Conservation (phyloP, 2,888 invertebrate species). For the Aleiodes testaceus region DNA sequence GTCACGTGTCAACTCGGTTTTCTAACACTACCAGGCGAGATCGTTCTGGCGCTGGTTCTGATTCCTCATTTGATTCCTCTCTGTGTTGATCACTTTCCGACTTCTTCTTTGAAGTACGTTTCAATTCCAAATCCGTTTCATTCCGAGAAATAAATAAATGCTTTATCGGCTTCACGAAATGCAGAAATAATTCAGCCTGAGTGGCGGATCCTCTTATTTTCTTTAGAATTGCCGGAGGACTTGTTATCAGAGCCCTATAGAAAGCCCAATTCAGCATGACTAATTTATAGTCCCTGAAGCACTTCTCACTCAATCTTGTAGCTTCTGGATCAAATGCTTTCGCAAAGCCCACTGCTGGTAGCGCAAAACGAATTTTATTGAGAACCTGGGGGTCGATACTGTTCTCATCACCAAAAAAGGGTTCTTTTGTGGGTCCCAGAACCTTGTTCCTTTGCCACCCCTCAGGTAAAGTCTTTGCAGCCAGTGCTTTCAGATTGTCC, state of each 20-base stretch:
- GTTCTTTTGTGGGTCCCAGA: slow-evolving; percentile 40
- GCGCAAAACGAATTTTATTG: slow-evolving; percentile 55
- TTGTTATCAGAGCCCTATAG: slow-evolving; percentile 45
- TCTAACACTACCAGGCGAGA: slow-evolving; percentile 7
- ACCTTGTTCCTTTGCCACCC: slow-evolving; percentile 49
- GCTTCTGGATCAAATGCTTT: slow-evolving; percentile 52
- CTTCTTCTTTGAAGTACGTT: neutral
- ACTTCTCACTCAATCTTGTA: slow-evolving; percentile 59
- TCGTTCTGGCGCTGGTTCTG: neutral
- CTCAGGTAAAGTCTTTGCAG: neutral
- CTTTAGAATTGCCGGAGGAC: slow-evolving; percentile 21
- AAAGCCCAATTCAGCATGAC: slow-evolving; percentile 55
- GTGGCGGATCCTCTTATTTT: slow-evolving; percentile 10
- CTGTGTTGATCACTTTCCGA: neutral
- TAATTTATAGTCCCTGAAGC: slow-evolving; percentile 52
- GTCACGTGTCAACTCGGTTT: neutral
- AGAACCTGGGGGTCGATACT: slow-evolving; percentile 50
- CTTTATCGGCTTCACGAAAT: neutral
- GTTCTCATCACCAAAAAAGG: slow-evolving; percentile 43
- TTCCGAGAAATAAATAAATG: neutral
- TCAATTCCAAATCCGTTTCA: neutral
- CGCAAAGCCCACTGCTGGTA: slow-evolving; percentile 53
- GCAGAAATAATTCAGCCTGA: neutral
- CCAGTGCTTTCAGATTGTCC: slow-evolving; percentile 2
- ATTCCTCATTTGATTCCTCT: neutral